Base-by-base conservation (phyloP, 2,888 invertebrate genomes). In the Acrobasis repandana region DNA sequence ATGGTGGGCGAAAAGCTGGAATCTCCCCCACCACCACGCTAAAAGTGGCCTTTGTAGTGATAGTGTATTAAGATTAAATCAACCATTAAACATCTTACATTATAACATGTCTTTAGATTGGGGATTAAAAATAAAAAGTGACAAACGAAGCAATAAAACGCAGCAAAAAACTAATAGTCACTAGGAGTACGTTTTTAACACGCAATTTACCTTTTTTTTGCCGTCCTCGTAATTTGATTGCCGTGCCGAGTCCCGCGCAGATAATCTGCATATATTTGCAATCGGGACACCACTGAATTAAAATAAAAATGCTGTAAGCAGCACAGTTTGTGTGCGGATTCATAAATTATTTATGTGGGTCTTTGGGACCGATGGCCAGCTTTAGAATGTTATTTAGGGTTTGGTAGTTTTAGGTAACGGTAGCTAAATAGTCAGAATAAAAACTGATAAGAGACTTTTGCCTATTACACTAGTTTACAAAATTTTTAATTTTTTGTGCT, bases 181-280 rank as follows among this genome's bases (percentile, higher is more conserved):
- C 48, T 15, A 18, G 38, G 63, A 65, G 72, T 65, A 70, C 67
- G 61, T 66, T 79, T 76, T 76, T 74, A 79, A 77, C 82, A 78
- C 76, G 69, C 74, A 69, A 77, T 80, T 84, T 72, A 71, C 68
- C 65, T 69, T 72, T 71, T n/a, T 75, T 72, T 80, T 83, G 80
- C 74, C 74, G 66, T 76, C 70, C 71, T 72, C 71, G 78, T 86
- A 84, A 86, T 86, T 85, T 78, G 82, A 85, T 83, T 80, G 81
- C 80, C 71, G 70, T 66, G 28, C 68, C 73, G 74, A 38, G 76
- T 70, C 77, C 79, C 82, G 77, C 80, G 82, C 81, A 82, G 81
- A 82, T 81, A 82, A 85, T 86, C 80, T 85, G 79, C 86, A 86
- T 86, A 85, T 65, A 85, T 86, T 85, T 85, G 80, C 86, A 83